Conservation (phyloP, 1,140 invertebrate genomes). For the Drosophila pseudoananassae region DNA sequence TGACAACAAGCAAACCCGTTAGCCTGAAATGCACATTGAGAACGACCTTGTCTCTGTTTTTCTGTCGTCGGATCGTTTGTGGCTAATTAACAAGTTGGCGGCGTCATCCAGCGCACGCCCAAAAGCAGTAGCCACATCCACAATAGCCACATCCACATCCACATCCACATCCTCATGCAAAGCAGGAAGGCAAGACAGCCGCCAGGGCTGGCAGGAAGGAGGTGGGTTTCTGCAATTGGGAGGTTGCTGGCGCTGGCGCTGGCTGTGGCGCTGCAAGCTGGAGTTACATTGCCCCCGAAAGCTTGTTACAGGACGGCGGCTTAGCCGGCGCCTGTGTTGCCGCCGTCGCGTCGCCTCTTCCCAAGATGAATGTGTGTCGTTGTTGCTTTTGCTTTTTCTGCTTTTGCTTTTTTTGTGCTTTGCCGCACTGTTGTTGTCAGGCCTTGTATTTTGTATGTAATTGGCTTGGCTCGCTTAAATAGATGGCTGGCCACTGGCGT, state of each 20-base stretch:
- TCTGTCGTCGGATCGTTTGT: constrained; percentile 44
- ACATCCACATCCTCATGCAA: constrained; percentile 41
- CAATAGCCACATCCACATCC: constrained; percentile 19
- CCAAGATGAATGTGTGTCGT: constrained; percentile 78
- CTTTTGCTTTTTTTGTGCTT: constrained; percentile 6
- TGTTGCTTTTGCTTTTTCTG: constrained; percentile 18
- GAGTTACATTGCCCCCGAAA: constrained; percentile 35
- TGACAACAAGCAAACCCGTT: constrained; percentile 19
- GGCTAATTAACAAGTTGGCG: constrained; percentile 72
- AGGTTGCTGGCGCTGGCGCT: constrained; percentile 3
- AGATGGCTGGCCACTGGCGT: constrained; percentile 68
- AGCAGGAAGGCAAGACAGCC: constrained; percentile 20
- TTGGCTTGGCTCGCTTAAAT: constrained; percentile 70
- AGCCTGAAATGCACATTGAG: constrained; percentile 15
- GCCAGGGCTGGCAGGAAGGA: constrained; percentile 1
- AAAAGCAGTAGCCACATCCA: constrained; percentile 19
- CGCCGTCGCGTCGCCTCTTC: constrained; percentile 38
- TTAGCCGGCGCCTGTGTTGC: constrained; percentile 50
- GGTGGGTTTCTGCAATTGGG: constrained; percentile 1
- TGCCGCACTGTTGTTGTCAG: constrained; percentile 55
- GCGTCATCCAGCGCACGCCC: constrained; percentile 64
- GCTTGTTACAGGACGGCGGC: constrained; percentile 60
- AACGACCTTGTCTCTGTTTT: constrained; percentile 49
- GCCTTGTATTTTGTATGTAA: constrained; percentile 81
- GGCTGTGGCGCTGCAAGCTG: constrained; percentile 26